phyloP scores from a whole-genome alignment of 2,797 vertebrate species.

The Apogon talboti region DNA sequence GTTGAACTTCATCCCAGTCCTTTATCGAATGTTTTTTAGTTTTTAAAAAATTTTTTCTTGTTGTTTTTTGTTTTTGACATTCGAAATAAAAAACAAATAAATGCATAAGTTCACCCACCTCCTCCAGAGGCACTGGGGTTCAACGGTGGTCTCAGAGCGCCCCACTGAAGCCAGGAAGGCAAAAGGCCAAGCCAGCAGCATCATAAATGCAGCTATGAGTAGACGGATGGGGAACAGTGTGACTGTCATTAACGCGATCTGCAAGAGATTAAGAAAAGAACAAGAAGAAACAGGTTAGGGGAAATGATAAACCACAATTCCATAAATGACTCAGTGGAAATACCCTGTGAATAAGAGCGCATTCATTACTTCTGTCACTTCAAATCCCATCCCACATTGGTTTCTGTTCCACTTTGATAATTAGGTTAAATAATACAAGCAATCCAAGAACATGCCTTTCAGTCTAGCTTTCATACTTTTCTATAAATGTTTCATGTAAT shows the following conservation, averaged over 20 bases:
- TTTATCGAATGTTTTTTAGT: too few species aligned
- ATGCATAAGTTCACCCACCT: conserved; percentile 89
- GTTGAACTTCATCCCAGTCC: too few species aligned
- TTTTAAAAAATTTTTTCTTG: too few species aligned
- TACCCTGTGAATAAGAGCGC: not conserved
- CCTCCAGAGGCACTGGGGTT: conserved; percentile 89
- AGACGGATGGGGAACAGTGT: conserved; percentile 96
- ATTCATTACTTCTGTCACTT: not conserved
- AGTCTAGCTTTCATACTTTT: not conserved
- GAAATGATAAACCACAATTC: not conserved
- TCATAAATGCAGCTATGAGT: conserved; percentile 94
- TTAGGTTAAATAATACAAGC: not conserved
- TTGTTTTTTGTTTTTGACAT: too few species aligned
- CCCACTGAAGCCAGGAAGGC: conserved; percentile 92
- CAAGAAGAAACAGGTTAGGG: conserved; percentile 10
- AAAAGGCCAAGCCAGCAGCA: conserved; percentile 96
- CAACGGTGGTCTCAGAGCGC: conserved; percentile 83
- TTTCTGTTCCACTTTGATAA: not conserved
- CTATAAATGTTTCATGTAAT: too few species aligned
- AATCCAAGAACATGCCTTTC: not conserved
- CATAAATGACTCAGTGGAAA: not conserved
- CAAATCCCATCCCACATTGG: not conserved
- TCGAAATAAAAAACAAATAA: too few species aligned
- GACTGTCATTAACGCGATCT: conserved; percentile 95
- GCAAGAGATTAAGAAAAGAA: conserved; percentile 60